Evolutionary conservation across 2,888 invertebrate species (phyloP).

Genomic region (Mesochorus sp.): DNA sequence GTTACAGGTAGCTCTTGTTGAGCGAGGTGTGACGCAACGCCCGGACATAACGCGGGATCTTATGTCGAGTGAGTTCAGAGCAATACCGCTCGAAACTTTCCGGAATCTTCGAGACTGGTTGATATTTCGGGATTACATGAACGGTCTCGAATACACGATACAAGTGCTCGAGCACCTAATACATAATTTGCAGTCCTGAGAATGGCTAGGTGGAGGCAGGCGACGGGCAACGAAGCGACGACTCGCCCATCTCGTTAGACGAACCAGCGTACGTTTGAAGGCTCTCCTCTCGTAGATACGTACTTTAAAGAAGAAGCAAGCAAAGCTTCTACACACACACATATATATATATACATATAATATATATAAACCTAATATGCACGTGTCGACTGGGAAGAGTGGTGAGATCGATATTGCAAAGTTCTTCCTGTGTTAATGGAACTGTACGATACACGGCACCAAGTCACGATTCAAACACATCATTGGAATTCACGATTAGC

Average conservation of each 20-base stretch:
- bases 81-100: conserved; percentile 75
- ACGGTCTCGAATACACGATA: conserved; percentile 84
- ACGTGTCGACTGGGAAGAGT: not conserved
- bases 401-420: not conserved
- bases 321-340: not conserved
- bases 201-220: conserved; percentile 74
- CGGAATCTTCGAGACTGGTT: conserved; percentile 85
- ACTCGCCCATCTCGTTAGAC: conserved; percentile 70
- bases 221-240: conserved; percentile 73
- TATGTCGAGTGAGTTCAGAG: conserved; percentile 81
- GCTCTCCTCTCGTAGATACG: conserved; percentile 63
- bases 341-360: not conserved
- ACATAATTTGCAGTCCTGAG: conserved; percentile 75
- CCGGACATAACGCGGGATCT: conserved; percentile 81
- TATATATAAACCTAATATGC: not conserved
- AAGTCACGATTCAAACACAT: too few relatives aligned
- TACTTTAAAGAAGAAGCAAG: conserved; percentile 10
- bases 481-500: too few relatives aligned
- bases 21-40: conserved; percentile 73
- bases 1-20: conserved; percentile 85
- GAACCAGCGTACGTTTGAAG: conserved; percentile 65
- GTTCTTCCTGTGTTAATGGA: not conserved
- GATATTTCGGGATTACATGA: conserved; percentile 86
- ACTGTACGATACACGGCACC: not conserved
- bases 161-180: conserved; percentile 82